phyloP scores from a whole-genome alignment of 2,113 vertebrate genomes.

The Pollimyrus isidori region DNA sequence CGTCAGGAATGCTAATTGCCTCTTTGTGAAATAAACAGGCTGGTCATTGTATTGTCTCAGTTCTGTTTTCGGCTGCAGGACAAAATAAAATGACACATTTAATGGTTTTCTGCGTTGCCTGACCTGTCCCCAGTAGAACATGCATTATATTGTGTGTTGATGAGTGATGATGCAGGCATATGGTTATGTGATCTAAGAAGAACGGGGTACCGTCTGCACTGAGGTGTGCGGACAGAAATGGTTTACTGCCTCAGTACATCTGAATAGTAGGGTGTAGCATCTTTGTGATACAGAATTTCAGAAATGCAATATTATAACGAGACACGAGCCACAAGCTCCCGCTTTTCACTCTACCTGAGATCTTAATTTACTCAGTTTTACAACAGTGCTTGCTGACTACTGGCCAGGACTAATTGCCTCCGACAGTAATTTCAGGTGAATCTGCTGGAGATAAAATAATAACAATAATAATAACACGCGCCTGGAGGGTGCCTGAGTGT shows the following conservation, averaged over 20 bases:
- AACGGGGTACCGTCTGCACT: neutral
- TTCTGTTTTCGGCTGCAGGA: neutral
- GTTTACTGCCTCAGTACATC: neutral
- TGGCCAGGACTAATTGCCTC: neutral
- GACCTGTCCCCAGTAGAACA: neutral
- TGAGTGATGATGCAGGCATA: neutral
- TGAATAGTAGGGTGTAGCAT: neutral
- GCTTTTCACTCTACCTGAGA: neutral
- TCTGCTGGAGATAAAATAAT: neutral
- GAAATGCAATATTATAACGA: neutral
- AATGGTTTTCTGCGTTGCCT: neutral
- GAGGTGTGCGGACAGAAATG: neutral
- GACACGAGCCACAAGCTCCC: neutral
- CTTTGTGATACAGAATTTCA: neutral
- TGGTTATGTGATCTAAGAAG: neutral
- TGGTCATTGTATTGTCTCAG: neutral
- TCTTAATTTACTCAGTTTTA: neutral
- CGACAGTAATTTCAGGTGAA: neutral
- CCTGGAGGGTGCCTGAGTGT: neutral
- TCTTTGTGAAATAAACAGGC: neutral
- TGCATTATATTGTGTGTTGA: neutral
- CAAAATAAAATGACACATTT: neutral
- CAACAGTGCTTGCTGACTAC: neutral
- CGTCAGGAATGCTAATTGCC: neutral
- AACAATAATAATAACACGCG: neutral